These are phyloP conservation scores for Gavialis gangeticus DNA, from an alignment of 2,113 vertebrate species.

Conservation along the genomic window DNA sequence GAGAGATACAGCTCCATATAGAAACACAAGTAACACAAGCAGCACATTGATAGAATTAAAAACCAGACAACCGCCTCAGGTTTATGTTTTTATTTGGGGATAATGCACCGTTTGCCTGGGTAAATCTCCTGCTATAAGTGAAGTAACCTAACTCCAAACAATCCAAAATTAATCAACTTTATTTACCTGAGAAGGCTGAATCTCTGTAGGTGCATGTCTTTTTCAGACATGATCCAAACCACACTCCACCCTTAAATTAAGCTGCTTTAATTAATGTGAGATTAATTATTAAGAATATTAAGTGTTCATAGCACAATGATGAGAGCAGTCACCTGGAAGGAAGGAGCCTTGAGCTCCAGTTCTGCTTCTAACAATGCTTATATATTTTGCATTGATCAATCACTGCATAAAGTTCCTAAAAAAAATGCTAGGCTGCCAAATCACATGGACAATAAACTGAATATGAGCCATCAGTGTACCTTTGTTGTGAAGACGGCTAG, in stretches of 20 bases:
- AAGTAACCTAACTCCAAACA: slow-evolving; percentile 49
- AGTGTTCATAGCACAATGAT: not conserved
- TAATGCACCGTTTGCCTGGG: slow-evolving; percentile 12
- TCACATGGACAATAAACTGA: no score
- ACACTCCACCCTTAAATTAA: slow-evolving; percentile 26
- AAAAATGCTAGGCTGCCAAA: no score
- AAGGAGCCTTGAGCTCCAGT: no score
- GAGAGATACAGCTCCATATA: no score
- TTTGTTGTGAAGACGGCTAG: no score
- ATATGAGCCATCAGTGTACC: no score
- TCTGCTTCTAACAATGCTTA: no score
- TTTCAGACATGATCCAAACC: slow-evolving; percentile 31
- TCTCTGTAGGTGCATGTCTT: slow-evolving; percentile 1
- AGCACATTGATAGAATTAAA: no score
- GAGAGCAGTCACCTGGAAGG: no score
- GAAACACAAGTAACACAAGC: no score
- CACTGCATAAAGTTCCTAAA: no score
- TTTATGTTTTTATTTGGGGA: not conserved
- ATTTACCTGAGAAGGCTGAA: slow-evolving; percentile 36
- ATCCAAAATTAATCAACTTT: slow-evolving; percentile 52
- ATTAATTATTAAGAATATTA: not conserved
- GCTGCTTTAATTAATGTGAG: not conserved
- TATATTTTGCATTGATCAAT: no score
- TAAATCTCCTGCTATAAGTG: slow-evolving; percentile 7
- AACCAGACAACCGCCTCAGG: not conserved